phyloP scores from a whole-genome alignment of 2,888 invertebrate species.

The Phymatocera aterrima region DNA sequence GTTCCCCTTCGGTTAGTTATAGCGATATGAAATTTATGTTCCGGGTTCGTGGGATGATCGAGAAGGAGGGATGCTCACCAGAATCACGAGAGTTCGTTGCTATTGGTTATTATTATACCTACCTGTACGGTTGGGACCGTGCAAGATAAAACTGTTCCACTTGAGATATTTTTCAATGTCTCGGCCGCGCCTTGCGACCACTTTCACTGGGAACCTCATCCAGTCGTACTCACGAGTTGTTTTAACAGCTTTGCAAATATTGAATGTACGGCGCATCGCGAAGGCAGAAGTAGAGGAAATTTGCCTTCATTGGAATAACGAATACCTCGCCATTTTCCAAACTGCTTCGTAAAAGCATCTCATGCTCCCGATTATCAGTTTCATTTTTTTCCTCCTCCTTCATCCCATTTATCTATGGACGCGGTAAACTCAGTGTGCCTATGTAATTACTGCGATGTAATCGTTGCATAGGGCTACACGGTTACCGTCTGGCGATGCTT shows the following conservation, averaged over 20 bases:
- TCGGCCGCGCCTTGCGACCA: conserved; percentile 44
- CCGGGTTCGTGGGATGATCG: not conserved
- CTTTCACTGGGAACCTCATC: conserved; percentile 31
- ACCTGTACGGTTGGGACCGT: not conserved
- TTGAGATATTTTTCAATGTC: conserved; percentile 44
- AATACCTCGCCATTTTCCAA: not conserved
- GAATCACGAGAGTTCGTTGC: conserved; percentile 3
- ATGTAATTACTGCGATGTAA: conserved; percentile 39
- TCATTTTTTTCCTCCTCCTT: not conserved
- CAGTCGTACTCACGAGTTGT: not conserved
- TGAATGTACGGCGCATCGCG: not conserved
- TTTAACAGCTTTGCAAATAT: conserved; percentile 9
- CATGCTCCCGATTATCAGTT: not conserved
- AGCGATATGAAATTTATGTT: not conserved
- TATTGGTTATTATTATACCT: too few relatives aligned
- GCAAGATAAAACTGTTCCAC: conserved; percentile 41
- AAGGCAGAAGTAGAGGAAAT: not conserved
- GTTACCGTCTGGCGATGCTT: conserved; percentile 41
- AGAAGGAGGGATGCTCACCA: conserved; percentile 16
- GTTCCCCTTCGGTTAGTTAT: not conserved
- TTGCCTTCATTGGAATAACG: not conserved
- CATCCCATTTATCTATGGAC: not conserved
- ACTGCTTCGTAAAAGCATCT: not conserved
- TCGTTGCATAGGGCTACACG: conserved; percentile 37
- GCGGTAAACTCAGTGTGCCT: conserved; percentile 14